Conservation (phyloP, 1,140 invertebrate genomes). For the Helicoverpa zea region DNA sequence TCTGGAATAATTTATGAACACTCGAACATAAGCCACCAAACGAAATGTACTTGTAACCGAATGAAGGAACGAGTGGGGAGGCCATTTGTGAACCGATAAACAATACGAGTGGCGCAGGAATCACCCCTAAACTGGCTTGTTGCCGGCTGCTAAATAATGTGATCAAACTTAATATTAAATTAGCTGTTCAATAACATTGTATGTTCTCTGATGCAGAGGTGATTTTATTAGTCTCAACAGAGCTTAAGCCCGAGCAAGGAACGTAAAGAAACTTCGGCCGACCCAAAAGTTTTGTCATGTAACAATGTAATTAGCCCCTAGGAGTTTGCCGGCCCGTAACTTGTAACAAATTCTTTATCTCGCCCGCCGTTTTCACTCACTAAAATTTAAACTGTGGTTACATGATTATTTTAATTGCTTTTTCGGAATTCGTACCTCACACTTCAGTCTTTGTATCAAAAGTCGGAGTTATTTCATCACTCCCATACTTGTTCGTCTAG, state of each 20-base stretch:
- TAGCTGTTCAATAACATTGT: constrained; percentile 54
- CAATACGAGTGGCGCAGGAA: constrained; percentile 30
- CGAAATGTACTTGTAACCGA: constrained; percentile 34
- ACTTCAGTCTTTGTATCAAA: background rate
- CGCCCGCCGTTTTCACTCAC: constrained; percentile 67
- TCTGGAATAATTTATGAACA: constrained; percentile 42
- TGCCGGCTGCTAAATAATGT: constrained; percentile 45
- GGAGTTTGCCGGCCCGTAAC: constrained; percentile 67
- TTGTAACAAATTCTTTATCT: constrained; percentile 77
- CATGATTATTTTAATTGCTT: constrained; percentile 53
- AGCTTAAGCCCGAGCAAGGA: constrained; percentile 63
- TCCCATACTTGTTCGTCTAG: background rate
- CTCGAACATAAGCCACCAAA: constrained; percentile 15
- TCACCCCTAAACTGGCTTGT: constrained; percentile 21
- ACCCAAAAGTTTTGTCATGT: constrained; percentile 77
- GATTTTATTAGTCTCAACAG: constrained; percentile 68
- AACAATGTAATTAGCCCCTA: constrained; percentile 75
- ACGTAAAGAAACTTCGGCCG: constrained; percentile 65
- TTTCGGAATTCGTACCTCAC: constrained; percentile 30
- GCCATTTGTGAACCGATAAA: constrained; percentile 43
- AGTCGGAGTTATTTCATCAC: constrained; percentile 4
- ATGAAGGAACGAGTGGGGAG: background rate
- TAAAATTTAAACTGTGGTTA: constrained; percentile 61
- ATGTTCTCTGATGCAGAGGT: constrained; percentile 65
- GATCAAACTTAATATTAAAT: constrained; percentile 55